Percentiles rank a stretch among this genome's conserved stretches.
Evolutionary conservation across 2,113 vertebrate genomes (phyloP).

Genomic region (Microtus ochrogaster): DNA sequence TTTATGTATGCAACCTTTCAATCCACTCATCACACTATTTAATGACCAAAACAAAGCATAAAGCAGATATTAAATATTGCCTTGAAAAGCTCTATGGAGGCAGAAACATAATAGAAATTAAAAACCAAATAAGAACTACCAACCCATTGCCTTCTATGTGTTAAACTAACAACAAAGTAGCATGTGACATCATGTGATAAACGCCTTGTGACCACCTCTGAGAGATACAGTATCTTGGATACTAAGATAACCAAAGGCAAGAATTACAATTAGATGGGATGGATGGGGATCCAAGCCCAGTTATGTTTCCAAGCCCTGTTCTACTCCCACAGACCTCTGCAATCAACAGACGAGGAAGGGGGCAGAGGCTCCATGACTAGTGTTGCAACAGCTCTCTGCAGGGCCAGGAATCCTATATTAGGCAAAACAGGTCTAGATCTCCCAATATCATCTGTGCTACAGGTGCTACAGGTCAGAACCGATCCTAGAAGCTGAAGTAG

Average conservation of each 20-base stretch:
- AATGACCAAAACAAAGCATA: conserved; percentile 6
- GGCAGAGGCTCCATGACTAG: not conserved
- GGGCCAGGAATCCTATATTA: not conserved
- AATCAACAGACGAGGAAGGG: not conserved
- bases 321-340: not conserved
- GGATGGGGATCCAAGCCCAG: not conserved
- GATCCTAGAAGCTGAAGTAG: not conserved
- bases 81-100: not conserved
- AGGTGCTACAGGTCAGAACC: not conserved
- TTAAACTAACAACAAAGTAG: not conserved
- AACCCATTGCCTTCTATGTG: not conserved
- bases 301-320: not conserved
- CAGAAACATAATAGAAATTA: not conserved
- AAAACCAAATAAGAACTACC: not conserved
- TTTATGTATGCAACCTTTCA: conserved; percentile 25
- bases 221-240: not conserved
- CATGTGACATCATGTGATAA: not conserved
- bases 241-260: not conserved
- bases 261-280: not conserved
- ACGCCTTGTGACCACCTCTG: not conserved
- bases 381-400: not conserved
- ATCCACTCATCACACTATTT: not conserved
- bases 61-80: conserved; percentile 23
- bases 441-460: not conserved
- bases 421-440: not conserved